Evolutionary conservation across 2,797 vertebrate genomes (phyloP).

Genomic region (Aphelocoma californica): DNA sequence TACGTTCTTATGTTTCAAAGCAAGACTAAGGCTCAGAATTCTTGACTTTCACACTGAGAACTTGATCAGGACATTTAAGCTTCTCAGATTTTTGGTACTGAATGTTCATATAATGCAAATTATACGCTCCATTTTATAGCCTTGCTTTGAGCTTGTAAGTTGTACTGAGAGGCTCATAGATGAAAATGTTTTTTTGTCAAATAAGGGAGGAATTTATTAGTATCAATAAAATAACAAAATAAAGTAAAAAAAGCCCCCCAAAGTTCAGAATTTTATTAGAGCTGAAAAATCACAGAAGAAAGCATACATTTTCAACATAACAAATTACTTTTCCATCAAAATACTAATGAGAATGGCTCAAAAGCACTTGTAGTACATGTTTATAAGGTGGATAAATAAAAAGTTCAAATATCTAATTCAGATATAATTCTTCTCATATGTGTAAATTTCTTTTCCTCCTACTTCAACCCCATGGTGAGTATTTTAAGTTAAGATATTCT

Average conservation of each 20-base stretch:
- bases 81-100: neutral
- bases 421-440: neutral
- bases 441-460: neutral
- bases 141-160: neutral
- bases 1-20: neutral
- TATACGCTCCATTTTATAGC: neutral
- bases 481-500: neutral
- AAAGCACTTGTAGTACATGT: neutral
- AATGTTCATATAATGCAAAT: neutral
- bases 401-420: neutral
- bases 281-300: neutral
- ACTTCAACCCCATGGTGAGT: neutral
- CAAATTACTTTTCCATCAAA: neutral
- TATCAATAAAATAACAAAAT: neutral
- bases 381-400: neutral
- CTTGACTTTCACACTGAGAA: neutral
- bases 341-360: neutral
- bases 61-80: neutral
- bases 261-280: neutral
- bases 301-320: neutral
- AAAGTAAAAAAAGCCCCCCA: fast-evolving
- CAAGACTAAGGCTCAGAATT: neutral
- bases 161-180: neutral
- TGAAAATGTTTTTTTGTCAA: fast-evolving
- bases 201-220: neutral